Evolutionary conservation across 1,140 invertebrate species (phyloP).

Genomic region (Drosophila melanogaster): DNA sequence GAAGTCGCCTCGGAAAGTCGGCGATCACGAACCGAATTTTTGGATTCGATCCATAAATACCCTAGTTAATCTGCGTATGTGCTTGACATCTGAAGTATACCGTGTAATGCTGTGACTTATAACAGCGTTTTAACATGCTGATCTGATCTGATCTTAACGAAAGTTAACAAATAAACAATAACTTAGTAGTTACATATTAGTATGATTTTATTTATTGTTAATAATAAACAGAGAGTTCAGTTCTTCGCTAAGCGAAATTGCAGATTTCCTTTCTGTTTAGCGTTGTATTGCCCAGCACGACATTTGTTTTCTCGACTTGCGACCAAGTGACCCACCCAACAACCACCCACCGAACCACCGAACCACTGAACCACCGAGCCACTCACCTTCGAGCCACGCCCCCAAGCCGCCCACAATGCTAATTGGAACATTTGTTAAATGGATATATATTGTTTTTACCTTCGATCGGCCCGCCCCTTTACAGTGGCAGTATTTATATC

Average conservation of each 20-base stretch:
- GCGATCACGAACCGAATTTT: constrained; percentile 42
- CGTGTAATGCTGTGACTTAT: too few species aligned
- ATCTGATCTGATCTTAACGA: too few species aligned
- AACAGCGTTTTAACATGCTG: too few species aligned
- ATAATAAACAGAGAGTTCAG: background rate
- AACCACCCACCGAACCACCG: background rate
- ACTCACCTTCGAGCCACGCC: background rate
- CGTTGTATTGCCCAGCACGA: background rate
- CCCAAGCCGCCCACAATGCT: constrained; percentile 32
- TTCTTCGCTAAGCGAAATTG: background rate
- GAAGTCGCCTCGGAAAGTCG: constrained; percentile 40
- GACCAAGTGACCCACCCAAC: background rate
- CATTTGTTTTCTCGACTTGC: constrained; percentile 10
- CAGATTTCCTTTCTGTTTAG: constrained; percentile 17
- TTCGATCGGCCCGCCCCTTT: constrained; percentile 17
- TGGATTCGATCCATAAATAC: constrained; percentile 19
- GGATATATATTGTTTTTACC: constrained; percentile 19
- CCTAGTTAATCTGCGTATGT: background rate
- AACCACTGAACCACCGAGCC: background rate
- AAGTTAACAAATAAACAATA: too few species aligned
- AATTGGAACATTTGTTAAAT: constrained; percentile 68
- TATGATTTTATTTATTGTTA: too few species aligned
- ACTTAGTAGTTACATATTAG: too few species aligned
- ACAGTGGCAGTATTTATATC: constrained; percentile 8
- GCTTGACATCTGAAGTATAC: background rate